A percentile compares a stretch with the other conserved stretches of the same genome.
phyloP scores from a whole-genome alignment of 2,113 vertebrate species.

The Lepisosteus oculatus region DNA sequence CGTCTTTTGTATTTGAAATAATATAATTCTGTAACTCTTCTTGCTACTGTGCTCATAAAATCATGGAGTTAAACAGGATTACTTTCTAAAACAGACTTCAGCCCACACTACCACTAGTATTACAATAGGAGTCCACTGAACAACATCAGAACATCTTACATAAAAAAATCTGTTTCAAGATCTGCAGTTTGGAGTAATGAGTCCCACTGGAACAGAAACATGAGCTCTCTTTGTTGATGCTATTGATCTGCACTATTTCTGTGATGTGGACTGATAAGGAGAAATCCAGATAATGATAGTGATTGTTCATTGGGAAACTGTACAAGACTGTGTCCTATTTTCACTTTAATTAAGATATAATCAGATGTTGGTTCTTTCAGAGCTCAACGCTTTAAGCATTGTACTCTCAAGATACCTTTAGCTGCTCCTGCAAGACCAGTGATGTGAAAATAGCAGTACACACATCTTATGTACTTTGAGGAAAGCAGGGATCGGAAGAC shows the following conservation, averaged over 20 bases:
- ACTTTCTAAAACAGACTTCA: no score
- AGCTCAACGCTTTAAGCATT: not conserved
- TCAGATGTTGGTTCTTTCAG: not conserved
- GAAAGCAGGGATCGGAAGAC: no score
- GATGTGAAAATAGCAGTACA: not conserved
- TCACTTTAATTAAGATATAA: slow-evolving; percentile 8
- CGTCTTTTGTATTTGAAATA: no score
- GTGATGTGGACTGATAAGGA: slow-evolving; percentile 75
- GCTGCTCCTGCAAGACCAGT: not conserved
- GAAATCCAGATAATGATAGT: slow-evolving; percentile 75
- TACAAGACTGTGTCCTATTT: slow-evolving; percentile 39
- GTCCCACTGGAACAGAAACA: slow-evolving; percentile 63
- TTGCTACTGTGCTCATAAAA: no score
- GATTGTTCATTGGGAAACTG: slow-evolving; percentile 76
- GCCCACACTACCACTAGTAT: no score
- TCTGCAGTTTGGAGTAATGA: slow-evolving; percentile 56
- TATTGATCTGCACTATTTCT: slow-evolving; percentile 63
- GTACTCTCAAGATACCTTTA: slow-evolving; percentile 6
- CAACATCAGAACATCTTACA: not conserved
- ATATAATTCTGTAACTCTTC: no score
- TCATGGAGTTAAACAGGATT: no score
- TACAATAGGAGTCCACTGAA: not conserved
- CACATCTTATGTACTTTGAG: no score
- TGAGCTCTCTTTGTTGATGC: slow-evolving; percentile 62
- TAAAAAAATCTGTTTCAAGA: not conserved